These are phyloP conservation scores for Lasioglossum baleicum DNA, from an alignment of 1,140 invertebrate genomes.

Conservation along the genomic window DNA sequence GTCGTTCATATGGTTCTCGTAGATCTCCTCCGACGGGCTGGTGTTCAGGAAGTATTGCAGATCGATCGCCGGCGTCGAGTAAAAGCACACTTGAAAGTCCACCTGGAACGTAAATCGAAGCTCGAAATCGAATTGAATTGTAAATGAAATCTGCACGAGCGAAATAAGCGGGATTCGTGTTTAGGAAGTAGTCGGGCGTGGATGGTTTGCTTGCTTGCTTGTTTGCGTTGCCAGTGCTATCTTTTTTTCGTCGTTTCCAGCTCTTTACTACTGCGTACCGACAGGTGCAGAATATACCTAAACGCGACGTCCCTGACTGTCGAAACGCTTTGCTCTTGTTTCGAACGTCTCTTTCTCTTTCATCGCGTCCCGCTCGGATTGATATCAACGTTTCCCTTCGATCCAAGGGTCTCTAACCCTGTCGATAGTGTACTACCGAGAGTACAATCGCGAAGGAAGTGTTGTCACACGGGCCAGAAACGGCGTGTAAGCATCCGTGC, in stretches of 20 bases:
- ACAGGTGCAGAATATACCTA: slow-evolving; percentile 47
- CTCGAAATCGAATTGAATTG: slow-evolving; percentile 63
- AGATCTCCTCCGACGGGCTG: slow-evolving; percentile 68
- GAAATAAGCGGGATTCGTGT: slow-evolving; percentile 57
- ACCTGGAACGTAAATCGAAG: slow-evolving; percentile 72
- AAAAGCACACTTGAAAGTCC: slow-evolving; percentile 80
- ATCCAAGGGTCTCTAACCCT: too few species aligned
- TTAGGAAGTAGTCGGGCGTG: slow-evolving; percentile 62
- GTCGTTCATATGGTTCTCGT: slow-evolving; percentile 65
- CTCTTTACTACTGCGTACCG: slow-evolving; percentile 6
- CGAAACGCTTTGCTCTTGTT: neutral
- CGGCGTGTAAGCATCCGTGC: too few species aligned
- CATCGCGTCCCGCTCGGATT: neutral
- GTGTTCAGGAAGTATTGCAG: slow-evolving; percentile 80
- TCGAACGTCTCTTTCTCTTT: neutral
- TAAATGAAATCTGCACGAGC: slow-evolving; percentile 60
- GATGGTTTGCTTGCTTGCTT: slow-evolving; percentile 33
- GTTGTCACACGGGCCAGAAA: too few species aligned
- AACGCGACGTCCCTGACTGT: slow-evolving; percentile 33
- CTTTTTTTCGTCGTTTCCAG: neutral
- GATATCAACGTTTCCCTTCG: neutral
- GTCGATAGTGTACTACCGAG: too few species aligned
- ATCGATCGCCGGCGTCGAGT: slow-evolving; percentile 79
- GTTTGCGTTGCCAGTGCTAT: too few species aligned
- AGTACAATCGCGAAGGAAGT: too few species aligned